Evolutionary conservation across 2,797 vertebrate genomes (phyloP).

Genomic region (Pangasius macronema): DNA sequence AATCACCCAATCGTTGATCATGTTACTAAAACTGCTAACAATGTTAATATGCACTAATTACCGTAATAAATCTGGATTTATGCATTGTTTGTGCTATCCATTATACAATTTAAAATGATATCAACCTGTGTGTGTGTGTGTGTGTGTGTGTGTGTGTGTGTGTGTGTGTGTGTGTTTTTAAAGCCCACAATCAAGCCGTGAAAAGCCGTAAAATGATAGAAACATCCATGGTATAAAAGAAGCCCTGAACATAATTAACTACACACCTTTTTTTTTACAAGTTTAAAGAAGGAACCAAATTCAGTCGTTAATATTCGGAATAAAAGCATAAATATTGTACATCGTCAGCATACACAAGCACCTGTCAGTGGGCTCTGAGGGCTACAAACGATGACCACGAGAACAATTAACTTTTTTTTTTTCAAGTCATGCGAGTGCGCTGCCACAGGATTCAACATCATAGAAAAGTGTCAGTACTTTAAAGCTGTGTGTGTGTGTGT

Average conservation of each 20-base stretch:
- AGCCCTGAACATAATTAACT: conserved; percentile 72
- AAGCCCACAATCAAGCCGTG: conserved; percentile 62
- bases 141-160: neutral
- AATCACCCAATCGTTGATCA: neutral
- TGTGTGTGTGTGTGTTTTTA: conserved; percentile 33
- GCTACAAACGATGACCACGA: conserved; percentile 80
- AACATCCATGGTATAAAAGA: conserved; percentile 70
- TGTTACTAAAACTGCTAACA: neutral
- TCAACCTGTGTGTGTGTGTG: conserved; percentile 35
- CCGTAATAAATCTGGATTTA: conserved; percentile 32
- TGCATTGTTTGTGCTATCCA: conserved; percentile 76
- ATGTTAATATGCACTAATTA: conserved; percentile 3
- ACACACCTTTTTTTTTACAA: conserved; percentile 67
- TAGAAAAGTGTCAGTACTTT: conserved; percentile 72
- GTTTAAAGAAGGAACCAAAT: conserved; percentile 72
- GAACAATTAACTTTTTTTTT: conserved; percentile 73
- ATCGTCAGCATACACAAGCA: conserved; percentile 79
- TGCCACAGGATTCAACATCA: conserved; percentile 78
- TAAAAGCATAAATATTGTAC: conserved; percentile 77
- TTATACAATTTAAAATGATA: conserved; percentile 59
- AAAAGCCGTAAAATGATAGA: conserved; percentile 60
- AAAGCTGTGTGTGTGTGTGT: conserved; percentile 67
- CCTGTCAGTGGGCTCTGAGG: conserved; percentile 72
- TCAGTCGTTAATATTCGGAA: conserved; percentile 70
- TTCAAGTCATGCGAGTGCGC: conserved; percentile 79